phyloP scores from a whole-genome alignment of 2,113 vertebrate species.

The Mus pahari region DNA sequence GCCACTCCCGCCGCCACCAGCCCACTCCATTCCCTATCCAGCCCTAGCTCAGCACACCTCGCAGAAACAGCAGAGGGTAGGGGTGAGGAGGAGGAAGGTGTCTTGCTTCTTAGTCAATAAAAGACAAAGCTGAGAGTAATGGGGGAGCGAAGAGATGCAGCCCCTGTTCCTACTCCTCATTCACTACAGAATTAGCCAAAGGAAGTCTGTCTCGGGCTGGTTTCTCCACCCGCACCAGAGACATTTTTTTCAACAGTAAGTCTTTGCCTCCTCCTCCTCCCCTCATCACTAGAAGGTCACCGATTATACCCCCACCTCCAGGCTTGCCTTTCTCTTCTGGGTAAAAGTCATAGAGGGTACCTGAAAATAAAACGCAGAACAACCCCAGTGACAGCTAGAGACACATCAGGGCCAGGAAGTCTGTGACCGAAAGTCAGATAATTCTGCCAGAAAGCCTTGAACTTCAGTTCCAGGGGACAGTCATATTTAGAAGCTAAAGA shows the following conservation, averaged over 20 bases:
- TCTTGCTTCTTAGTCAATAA: background rate
- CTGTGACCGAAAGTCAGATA: background rate
- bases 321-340: background rate
- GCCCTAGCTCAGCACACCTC: background rate
- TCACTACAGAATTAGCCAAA: background rate
- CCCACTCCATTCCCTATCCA: slow-evolving; percentile 84
- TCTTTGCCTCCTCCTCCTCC: background rate
- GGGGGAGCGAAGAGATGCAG: background rate
- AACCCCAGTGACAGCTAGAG: background rate
- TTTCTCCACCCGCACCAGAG: background rate
- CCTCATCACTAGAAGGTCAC: background rate
- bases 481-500: background rate
- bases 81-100: background rate
- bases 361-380: background rate
- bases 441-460: slow-evolving; percentile 11
- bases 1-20: background rate
- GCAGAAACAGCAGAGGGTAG: too few relatives aligned
- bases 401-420: background rate
- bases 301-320: background rate
- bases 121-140: background rate
- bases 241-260: background rate
- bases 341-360: background rate
- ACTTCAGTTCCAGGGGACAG: background rate
- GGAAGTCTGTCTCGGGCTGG: background rate
- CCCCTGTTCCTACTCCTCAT: background rate